Percentiles rank a stretch among this genome's conserved stretches.
phyloP scores from a whole-genome alignment of 2,113 vertebrate species.

The Amphilophus citrinellus region DNA sequence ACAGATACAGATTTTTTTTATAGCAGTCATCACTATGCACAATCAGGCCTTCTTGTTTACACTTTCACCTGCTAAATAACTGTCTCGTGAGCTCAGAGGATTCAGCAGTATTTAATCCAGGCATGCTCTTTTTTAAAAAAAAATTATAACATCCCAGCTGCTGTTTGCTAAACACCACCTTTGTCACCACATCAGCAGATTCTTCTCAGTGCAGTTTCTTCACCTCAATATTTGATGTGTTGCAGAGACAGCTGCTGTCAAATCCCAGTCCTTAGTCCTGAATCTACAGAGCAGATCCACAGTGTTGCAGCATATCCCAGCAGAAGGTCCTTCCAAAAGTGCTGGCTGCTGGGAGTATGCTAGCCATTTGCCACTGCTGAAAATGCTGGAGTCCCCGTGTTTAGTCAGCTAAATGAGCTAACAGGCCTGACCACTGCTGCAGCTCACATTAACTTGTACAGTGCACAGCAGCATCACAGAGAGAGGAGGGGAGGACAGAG shows the following conservation, averaged over 20 bases:
- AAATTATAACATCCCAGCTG: slow-evolving; percentile 1
- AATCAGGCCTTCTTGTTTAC: background rate
- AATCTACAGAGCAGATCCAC: slow-evolving; percentile 26
- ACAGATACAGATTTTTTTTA: background rate
- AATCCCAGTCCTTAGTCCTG: slow-evolving; percentile 32
- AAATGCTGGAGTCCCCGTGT: slow-evolving; percentile 38
- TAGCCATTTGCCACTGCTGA: slow-evolving; percentile 22
- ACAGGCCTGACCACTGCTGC: slow-evolving; percentile 49
- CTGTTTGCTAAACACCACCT: slow-evolving; percentile 48
- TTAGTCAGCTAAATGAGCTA: slow-evolving; percentile 63
- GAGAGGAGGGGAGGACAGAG: slow-evolving; percentile 8
- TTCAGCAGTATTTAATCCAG: slow-evolving; percentile 5
- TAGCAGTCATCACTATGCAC: background rate
- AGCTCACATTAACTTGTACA: slow-evolving; percentile 44
- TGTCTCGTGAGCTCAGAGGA: background rate
- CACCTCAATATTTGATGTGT: slow-evolving; percentile 49
- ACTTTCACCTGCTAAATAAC: slow-evolving; percentile 23
- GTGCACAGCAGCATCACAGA: slow-evolving; percentile 55
- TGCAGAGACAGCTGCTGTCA: slow-evolving; percentile 48
- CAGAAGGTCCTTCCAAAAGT: slow-evolving; percentile 15
- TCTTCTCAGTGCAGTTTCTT: slow-evolving; percentile 44
- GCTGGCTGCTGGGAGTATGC: background rate
- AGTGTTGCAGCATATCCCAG: background rate
- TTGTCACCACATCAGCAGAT: slow-evolving; percentile 45
- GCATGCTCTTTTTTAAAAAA: background rate